Conservation (phyloP, 2,113 vertebrate species). For the Melozone crissalis region DNA sequence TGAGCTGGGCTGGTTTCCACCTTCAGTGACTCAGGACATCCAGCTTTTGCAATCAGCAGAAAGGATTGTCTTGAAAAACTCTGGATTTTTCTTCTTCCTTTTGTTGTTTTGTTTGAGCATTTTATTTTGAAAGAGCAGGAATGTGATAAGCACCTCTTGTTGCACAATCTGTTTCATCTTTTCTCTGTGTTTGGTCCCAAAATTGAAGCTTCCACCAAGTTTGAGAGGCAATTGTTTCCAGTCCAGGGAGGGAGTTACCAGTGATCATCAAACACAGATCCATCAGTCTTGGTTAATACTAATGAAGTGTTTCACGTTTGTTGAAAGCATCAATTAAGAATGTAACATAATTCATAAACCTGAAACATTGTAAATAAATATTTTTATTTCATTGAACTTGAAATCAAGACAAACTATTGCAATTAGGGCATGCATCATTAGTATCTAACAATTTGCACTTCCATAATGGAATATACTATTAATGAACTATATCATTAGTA, state of each 20-base stretch:
- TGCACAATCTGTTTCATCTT: not conserved
- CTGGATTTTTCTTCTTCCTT: not conserved
- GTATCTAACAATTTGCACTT: conserved; percentile 27
- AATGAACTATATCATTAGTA: conserved; percentile 44
- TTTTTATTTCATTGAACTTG: not conserved
- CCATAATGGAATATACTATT: conserved; percentile 41
- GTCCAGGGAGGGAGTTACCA: not conserved
- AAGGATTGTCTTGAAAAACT: not conserved
- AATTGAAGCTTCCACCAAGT: not conserved
- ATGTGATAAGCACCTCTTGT: not conserved
- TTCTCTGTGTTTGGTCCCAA: not conserved
- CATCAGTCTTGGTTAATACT: not conserved
- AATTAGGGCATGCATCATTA: conserved; percentile 56
- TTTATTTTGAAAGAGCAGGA: not conserved
- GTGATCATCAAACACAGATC: not conserved
- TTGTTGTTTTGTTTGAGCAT: not conserved
- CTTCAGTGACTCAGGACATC: no score
- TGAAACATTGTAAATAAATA: not conserved
- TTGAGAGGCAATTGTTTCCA: not conserved
- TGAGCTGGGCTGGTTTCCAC: not conserved
- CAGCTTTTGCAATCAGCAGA: not conserved
- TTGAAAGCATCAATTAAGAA: not conserved
- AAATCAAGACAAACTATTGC: conserved; percentile 42
- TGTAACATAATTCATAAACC: not conserved
- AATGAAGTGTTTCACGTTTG: not conserved